Evolutionary conservation across 2,888 invertebrate genomes (phyloP).

Genomic region (Melanotus villosus): DNA sequence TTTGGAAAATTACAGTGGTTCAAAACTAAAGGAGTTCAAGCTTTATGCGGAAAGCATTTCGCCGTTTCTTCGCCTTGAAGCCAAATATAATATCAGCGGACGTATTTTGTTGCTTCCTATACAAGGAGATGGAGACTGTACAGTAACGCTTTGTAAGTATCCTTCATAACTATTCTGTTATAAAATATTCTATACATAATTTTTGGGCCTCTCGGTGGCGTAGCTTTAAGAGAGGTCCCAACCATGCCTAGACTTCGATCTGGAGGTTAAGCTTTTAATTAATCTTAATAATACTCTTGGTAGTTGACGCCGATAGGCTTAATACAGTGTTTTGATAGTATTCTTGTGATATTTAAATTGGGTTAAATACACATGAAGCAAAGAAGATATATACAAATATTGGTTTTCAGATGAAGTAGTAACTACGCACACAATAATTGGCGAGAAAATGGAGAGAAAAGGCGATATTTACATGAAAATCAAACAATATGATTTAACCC

Average conservation of each 20-base stretch:
- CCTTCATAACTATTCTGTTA: no score
- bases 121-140: slow-evolving; percentile 76
- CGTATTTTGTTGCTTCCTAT: slow-evolving; percentile 76
- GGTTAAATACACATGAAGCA: no score
- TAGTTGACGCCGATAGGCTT: no score
- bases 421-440: slow-evolving; percentile 75
- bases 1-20: slow-evolving; percentile 4
- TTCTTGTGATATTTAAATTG: background rate
- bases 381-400: no score
- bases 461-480: slow-evolving; percentile 77
- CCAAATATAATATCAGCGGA: slow-evolving; percentile 78
- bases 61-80: slow-evolving; percentile 75
- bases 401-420: slow-evolving; percentile 72
- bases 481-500: slow-evolving; percentile 75
- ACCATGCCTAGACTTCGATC: no score
- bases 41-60: slow-evolving; percentile 69
- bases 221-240: no score
- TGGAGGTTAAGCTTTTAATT: no score
- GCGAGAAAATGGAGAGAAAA: slow-evolving; percentile 74
- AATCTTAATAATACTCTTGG: no score
- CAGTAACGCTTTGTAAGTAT: slow-evolving; percentile 75
- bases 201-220: no score
- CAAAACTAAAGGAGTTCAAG: slow-evolving; percentile 60
- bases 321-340: no score
- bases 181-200: no score